Conservation (phyloP, 2,113 vertebrate genomes). For the Reinhardtius hippoglossoides region DNA sequence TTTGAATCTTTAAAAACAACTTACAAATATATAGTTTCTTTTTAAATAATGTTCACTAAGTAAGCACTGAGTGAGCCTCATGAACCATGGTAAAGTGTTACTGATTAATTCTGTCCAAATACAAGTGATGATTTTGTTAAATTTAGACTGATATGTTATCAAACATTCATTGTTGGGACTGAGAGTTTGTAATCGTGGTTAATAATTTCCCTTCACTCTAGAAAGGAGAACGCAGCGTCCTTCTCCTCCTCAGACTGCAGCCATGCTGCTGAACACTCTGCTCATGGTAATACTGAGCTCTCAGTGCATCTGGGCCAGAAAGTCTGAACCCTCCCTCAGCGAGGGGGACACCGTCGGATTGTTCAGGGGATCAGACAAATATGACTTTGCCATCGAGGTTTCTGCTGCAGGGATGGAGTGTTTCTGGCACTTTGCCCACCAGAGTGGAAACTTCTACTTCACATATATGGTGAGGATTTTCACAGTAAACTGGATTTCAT, state of each 20-base stretch:
- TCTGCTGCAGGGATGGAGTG: conserved; percentile 35
- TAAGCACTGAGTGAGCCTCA: background rate
- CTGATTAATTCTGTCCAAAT: no score
- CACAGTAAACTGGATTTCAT: background rate
- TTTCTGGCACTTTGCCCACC: conserved; percentile 57
- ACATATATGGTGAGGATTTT: conserved; percentile 38
- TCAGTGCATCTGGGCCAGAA: conserved; percentile 2
- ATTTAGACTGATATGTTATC: background rate
- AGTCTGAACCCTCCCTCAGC: conserved; percentile 18
- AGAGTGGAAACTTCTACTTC: conserved; percentile 53
- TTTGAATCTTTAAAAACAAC: background rate
- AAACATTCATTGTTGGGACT: background rate
- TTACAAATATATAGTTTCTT: background rate
- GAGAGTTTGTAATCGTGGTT: conserved; percentile 17
- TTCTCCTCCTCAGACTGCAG: background rate
- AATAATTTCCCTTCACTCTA: conserved; percentile 22
- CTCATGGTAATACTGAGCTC: background rate
- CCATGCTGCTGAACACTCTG: conserved; percentile 16
- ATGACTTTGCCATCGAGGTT: conserved; percentile 40
- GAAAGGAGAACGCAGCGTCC: background rate
- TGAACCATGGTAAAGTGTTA: background rate
- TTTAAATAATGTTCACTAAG: background rate
- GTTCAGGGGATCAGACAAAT: conserved; percentile 37
- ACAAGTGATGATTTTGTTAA: background rate
- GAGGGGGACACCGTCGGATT: background rate